phyloP scores from a whole-genome alignment of 2,797 vertebrate genomes.

The Intellagama lesueurii region DNA sequence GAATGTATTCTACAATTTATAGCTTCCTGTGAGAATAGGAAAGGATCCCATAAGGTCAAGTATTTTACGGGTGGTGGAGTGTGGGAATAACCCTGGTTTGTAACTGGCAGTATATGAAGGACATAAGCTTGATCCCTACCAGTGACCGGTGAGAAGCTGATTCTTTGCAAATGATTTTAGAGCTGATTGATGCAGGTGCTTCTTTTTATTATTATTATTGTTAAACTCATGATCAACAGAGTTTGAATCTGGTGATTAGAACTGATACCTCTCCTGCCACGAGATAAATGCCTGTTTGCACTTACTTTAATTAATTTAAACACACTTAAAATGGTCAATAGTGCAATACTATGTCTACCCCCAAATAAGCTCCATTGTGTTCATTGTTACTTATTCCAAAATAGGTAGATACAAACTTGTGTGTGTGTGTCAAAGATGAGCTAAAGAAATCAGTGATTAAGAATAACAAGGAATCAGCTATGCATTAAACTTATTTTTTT shows the following conservation, averaged over 20 bases:
- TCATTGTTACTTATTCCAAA: background rate
- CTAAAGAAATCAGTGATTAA: background rate
- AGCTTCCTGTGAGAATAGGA: conserved; percentile 65
- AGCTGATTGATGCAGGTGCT: conserved; percentile 1
- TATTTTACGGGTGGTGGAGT: conserved; percentile 56
- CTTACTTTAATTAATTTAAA: background rate
- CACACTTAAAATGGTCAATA: background rate
- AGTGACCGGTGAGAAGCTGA: background rate
- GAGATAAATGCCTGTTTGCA: background rate
- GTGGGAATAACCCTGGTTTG: conserved; percentile 62
- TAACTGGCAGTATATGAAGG: conserved; percentile 34
- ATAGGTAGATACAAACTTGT: background rate
- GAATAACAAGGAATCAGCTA: background rate
- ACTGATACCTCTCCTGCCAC: background rate
- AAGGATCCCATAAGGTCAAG: conserved; percentile 64
- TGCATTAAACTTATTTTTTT: background rate
- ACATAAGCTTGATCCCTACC: conserved; percentile 25
- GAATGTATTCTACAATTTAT: conserved; percentile 72
- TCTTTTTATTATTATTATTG: background rate
- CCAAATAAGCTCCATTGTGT: background rate
- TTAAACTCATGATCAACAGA: background rate
- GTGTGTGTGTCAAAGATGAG: background rate
- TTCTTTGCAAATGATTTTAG: background rate
- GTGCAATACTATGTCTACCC: background rate
- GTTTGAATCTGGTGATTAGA: background rate